Conservation (phyloP, 2,113 vertebrate species). For the Nymphicus hollandicus region DNA sequence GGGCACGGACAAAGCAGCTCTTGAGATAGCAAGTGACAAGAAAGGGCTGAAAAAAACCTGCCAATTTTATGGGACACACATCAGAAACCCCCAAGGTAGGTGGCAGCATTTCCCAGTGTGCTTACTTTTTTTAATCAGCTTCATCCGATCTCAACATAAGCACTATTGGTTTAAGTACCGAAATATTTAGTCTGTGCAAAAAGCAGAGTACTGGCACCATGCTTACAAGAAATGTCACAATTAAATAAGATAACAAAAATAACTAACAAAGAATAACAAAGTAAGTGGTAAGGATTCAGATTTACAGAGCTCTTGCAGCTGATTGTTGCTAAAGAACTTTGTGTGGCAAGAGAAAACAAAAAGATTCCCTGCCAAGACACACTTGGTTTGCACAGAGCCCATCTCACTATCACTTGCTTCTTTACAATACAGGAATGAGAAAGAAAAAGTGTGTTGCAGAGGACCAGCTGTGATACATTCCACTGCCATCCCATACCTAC, state of each 20-base stretch:
- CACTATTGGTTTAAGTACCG: neutral
- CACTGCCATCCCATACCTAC: neutral
- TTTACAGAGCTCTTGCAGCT: neutral
- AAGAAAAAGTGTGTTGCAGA: neutral
- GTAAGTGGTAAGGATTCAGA: neutral
- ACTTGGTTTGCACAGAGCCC: neutral
- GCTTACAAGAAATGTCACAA: neutral
- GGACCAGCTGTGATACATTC: neutral
- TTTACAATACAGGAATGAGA: neutral
- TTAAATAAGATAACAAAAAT: neutral
- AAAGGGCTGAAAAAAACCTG: accelerated
- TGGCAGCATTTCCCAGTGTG: neutral
- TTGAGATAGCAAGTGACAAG: neutral
- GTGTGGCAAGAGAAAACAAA: neutral
- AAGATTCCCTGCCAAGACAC: neutral
- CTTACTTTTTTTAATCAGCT: neutral
- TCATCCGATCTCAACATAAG: neutral
- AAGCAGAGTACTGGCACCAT: neutral
- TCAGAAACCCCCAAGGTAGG: neutral
- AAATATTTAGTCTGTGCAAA: neutral
- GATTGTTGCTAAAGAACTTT: neutral
- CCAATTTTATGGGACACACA: accelerated
- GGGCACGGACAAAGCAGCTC: neutral
- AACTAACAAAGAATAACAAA: neutral
- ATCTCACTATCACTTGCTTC: neutral